Conservation (phyloP, 2,113 vertebrate species). For the Psilopsiagon aymara region DNA sequence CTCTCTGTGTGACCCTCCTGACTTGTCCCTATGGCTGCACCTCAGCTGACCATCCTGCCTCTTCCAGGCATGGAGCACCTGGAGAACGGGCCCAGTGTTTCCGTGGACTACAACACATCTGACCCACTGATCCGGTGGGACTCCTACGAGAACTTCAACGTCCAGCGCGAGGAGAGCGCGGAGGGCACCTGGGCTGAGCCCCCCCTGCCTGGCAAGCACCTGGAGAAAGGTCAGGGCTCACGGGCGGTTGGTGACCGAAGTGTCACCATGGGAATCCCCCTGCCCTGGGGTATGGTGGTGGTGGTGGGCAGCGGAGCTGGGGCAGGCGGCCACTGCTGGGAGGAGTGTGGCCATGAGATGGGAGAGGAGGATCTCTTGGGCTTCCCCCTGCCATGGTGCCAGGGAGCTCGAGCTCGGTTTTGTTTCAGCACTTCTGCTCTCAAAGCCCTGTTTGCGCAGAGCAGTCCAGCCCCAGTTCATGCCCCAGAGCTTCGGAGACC, state of each 20-base stretch:
- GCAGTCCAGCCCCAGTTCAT: neutral
- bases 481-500: neutral
- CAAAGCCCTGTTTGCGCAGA: neutral
- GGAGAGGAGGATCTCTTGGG: neutral
- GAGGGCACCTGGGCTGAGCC: constrained; percentile 79
- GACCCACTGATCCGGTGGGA: constrained; percentile 97
- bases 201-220: neutral
- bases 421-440: neutral
- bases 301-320: neutral
- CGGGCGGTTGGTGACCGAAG: neutral
- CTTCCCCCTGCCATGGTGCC: neutral
- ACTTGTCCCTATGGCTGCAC: neutral
- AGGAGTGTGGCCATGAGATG: neutral
- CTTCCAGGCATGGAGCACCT: constrained; percentile 90
- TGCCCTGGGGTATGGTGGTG: neutral
- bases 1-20: neutral
- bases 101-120: constrained; percentile 95
- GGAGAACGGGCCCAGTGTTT: constrained; percentile 94
- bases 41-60: neutral
- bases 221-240: constrained; percentile 62
- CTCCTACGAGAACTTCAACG: constrained; percentile 93
- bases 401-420: neutral
- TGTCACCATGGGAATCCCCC: neutral
- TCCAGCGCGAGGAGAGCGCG: constrained; percentile 81
- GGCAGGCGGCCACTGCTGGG: neutral